Evolutionary conservation across 2,888 invertebrate genomes (phyloP), one percentile per base, ranked within the genome.

Genomic region (Eupithecia dodoneata): DNA sequence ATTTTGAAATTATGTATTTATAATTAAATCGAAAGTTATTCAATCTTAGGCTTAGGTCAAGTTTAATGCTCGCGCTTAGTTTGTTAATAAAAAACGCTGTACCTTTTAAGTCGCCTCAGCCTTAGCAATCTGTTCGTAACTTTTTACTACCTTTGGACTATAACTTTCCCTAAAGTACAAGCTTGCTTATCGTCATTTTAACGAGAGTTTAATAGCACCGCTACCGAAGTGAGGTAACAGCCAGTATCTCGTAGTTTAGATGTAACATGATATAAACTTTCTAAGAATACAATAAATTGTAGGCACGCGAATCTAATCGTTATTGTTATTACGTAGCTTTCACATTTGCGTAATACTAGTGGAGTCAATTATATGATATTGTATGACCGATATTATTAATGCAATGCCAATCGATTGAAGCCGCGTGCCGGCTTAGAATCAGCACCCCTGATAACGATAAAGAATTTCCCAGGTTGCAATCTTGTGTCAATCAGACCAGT

Each of bases 271-370:
- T 55, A 55, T 41, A 6, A 72, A 77, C 78, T 78, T 76, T 78
- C 78, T 78, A 78, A 69, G 70, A 69, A 67, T 52, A 69, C 69
- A 73, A 75, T 77, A 69, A 52, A 65, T 71, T 59, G 71, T 71
- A 71, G 18, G 63, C 78, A 78, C 78, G 78, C 78, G 73, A 73
- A 6, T 49, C 70, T 72, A 77, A 75, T 75, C 13, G 67, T 69
- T 72, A 74, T 74, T 67, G 65, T 78, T 74, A 78, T 74, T 69
- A 71, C 73, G 52, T 69, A 49, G 76, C 78, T 78, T 78, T 78
- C 78, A 73, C 78, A 69, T n/a, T 69, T 69, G 42, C 67, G 67
- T 69, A 69, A 69, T 12, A 63, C 45, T 18, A 67, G 42, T 10
- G 3, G 3, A 63, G 30, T 30, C 30, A 30, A 30, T 30, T 69